phyloP scores from a whole-genome alignment of 1,140 invertebrate genomes.

The Riptortus pedestris region DNA sequence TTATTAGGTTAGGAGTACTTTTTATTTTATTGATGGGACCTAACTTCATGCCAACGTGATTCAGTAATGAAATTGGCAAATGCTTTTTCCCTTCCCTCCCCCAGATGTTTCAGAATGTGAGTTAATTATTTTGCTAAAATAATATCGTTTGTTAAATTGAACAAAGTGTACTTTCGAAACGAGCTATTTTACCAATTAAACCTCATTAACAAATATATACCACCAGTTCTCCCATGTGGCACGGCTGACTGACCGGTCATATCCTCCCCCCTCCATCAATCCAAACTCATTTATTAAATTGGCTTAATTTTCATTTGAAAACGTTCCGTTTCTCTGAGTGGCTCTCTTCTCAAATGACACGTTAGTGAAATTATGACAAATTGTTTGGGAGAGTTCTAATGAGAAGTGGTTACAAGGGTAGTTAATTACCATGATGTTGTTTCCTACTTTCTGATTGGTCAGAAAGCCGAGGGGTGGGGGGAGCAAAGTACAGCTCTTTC shows the following conservation, averaged over 20 bases:
- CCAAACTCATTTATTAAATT: slow-evolving; percentile 3
- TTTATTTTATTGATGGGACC: no score
- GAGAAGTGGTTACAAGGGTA: neutral
- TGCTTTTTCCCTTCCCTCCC: no score
- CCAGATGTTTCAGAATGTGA: neutral
- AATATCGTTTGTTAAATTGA: neutral
- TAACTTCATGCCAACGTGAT: no score
- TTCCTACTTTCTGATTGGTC: neutral
- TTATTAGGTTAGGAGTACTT: no score
- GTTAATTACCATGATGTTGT: neutral
- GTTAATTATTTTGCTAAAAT: neutral
- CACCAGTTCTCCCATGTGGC: neutral
- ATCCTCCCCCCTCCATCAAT: neutral
- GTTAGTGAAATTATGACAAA: neutral
- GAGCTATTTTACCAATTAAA: neutral
- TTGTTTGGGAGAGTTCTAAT: neutral
- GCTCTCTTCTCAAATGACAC: neutral
- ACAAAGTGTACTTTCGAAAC: neutral
- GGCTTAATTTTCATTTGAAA: neutral
- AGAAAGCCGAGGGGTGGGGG: neutral
- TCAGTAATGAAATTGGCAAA: no score
- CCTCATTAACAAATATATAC: neutral
- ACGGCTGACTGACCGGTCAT: neutral
- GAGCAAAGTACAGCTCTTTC: no score
- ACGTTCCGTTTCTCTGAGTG: no score